A percentile compares a stretch with the other conserved stretches of the same genome.
phyloP scores from a whole-genome alignment of 1,140 invertebrate genomes.

The Apis dorsata region DNA sequence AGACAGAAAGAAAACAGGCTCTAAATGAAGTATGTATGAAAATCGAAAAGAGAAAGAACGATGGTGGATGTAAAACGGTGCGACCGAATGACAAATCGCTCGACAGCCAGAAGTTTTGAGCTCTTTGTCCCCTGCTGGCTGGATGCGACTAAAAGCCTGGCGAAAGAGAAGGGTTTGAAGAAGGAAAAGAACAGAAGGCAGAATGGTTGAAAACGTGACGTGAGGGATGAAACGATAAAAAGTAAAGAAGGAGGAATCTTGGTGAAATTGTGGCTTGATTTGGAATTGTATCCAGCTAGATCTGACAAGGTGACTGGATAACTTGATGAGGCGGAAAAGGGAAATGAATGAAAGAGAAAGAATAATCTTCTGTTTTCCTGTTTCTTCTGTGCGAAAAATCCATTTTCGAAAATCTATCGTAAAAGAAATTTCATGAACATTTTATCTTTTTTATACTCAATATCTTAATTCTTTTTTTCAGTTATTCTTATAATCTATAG shows the following conservation, averaged over 20 bases:
- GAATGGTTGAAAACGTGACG: conserved; percentile 27
- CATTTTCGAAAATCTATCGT: neutral
- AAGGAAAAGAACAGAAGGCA: neutral
- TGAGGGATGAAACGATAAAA: conserved; percentile 41
- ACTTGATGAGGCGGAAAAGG: neutral
- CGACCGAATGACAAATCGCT: conserved; percentile 41
- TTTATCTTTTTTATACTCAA: neutral
- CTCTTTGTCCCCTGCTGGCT: conserved; percentile 38
- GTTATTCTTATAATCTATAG: neutral
- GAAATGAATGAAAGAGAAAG: neutral
- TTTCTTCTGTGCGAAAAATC: neutral
- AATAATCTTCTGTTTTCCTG: neutral
- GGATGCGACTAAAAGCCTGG: neutral
- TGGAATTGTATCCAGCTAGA: conserved; percentile 31
- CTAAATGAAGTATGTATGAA: neutral
- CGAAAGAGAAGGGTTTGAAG: neutral
- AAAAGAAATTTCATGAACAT: neutral
- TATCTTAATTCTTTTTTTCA: too few species aligned
- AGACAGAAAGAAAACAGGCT: conserved; percentile 23
- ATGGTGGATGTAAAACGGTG: conserved; percentile 13
- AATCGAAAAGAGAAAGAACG: neutral
- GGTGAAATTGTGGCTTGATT: conserved; percentile 34
- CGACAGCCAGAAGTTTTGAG: conserved; percentile 38
- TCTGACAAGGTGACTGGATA: conserved; percentile 7
- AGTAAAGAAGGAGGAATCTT: neutral